phyloP scores from a whole-genome alignment of 2,113 vertebrate genomes.

The Melospiza georgiana region DNA sequence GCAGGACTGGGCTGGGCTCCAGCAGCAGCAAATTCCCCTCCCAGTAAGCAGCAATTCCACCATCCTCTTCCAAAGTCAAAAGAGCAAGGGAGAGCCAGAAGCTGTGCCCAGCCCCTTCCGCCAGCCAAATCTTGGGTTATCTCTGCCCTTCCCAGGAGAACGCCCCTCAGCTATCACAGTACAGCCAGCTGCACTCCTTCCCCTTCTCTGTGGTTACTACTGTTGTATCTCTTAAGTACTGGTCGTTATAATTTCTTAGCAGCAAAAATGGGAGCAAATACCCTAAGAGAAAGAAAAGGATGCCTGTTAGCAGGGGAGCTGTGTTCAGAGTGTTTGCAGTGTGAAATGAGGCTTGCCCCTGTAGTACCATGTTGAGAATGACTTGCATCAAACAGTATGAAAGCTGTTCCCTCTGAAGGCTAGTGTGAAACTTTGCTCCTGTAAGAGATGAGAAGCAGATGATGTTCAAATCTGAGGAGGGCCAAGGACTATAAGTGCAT shows the following conservation, averaged over 20 bases:
- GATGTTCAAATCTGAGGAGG: not conserved
- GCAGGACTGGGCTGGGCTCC: not conserved
- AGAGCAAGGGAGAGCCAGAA: too few species aligned
- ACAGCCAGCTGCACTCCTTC: not conserved
- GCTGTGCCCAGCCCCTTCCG: not conserved
- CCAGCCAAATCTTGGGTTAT: not conserved
- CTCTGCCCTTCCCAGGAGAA: not conserved
- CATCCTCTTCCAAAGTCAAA: fast-evolving
- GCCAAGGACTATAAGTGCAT: not conserved
- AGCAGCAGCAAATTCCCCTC: not conserved
- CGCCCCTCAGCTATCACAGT: not conserved
- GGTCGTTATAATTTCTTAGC: not conserved
- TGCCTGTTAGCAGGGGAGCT: not conserved
- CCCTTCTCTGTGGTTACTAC: not conserved
- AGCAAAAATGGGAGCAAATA: not conserved
- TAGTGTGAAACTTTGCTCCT: not conserved
- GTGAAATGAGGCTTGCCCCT: not conserved
- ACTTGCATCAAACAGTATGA: not conserved
- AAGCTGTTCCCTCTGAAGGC: not conserved
- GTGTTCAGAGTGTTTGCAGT: not conserved
- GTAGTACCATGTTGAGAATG: not conserved
- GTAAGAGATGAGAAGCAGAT: not conserved
- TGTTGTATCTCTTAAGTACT: not conserved
- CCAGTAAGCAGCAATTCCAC: not conserved
- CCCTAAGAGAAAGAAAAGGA: not conserved